phyloP scores from a whole-genome alignment of 2,797 vertebrate species.

The Cossypha caffra region DNA sequence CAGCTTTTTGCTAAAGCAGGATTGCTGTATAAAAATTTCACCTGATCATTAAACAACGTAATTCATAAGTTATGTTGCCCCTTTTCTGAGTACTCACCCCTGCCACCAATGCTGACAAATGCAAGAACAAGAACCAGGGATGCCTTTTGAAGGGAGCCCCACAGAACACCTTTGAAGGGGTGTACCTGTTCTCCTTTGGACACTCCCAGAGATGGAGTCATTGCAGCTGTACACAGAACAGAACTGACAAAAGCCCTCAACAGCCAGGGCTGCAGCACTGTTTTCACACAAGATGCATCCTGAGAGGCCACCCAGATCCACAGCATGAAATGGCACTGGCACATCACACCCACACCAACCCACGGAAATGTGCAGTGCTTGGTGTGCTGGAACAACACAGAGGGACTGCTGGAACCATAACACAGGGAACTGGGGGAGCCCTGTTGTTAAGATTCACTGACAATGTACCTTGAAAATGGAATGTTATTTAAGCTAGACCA shows the following conservation, averaged over 20 bases:
- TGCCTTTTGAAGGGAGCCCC: neutral
- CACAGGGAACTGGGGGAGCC: neutral
- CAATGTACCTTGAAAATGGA: neutral
- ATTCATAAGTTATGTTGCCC: neutral
- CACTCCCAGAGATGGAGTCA: neutral
- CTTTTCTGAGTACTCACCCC: neutral
- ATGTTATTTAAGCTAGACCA: neutral
- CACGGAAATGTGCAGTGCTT: fast-evolving
- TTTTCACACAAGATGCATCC: neutral
- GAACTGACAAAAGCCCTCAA: neutral
- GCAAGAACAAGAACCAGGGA: neutral
- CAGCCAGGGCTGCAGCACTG: fast-evolving
- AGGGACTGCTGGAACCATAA: neutral
- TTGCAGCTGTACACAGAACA: neutral
- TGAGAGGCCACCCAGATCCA: neutral
- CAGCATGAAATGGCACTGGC: neutral
- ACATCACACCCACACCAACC: neutral
- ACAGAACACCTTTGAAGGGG: neutral
- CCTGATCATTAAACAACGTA: neutral
- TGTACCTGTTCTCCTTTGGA: neutral
- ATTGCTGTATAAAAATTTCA: neutral
- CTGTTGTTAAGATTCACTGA: neutral
- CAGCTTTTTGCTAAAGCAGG: neutral
- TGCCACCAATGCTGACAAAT: neutral
- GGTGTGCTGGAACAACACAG: neutral